Evolutionary conservation across 1,140 invertebrate genomes (phyloP), one percentile per base, ranked within the genome.

Genomic region (Dendrolimus punctatus): DNA sequence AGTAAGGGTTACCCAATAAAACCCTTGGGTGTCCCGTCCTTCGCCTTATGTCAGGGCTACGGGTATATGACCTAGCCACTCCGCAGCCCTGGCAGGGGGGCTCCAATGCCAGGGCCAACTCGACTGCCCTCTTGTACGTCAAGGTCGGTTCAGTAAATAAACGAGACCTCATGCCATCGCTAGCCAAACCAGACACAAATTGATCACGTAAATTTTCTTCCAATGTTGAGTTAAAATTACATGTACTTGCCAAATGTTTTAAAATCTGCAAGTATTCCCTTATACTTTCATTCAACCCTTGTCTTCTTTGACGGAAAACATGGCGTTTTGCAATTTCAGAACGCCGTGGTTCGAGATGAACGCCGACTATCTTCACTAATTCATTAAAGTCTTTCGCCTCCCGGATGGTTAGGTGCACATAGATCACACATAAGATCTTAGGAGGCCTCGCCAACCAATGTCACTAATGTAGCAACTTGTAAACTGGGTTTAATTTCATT

Each of bases 281-380:
- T 3, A 51, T 8, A 8, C 5, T 41, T 23, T 50, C 49, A 4
- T 8, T 8, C 8, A 4, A 5, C 7, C 4, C 5, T n/a, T 52
- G 39, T 10, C 8, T 4, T 6, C 51, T 6, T 9, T 10, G 38
- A 5, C 51, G 36, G 40, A 52, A 46, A 2, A 46, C 10, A 8
- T 52, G 51, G 39, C 59, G 39, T 51, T 61, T 52, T 8, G 59
- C 59, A 1, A 57, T 53, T 23, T 57, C 54, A 2, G 58, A 57
- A 5, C 59, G 47, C 41, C 51, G 40, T 6, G 59, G 59, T 57
- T 61, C 59, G 4, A 56, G 39, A 44, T 60, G 49, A n/a, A n/a
- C n/a, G n/a, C n/a, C n/a, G n/a, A n/a, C n/a, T n/a, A n/a, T n/a
- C n/a, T n/a, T n/a, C n/a, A n/a, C n/a, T n/a, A n/a, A n/a, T n/a